Evolutionary conservation across 1,140 invertebrate genomes (phyloP), one percentile per base, ranked within the genome.

Genomic region (Lasaia peninsularis): DNA sequence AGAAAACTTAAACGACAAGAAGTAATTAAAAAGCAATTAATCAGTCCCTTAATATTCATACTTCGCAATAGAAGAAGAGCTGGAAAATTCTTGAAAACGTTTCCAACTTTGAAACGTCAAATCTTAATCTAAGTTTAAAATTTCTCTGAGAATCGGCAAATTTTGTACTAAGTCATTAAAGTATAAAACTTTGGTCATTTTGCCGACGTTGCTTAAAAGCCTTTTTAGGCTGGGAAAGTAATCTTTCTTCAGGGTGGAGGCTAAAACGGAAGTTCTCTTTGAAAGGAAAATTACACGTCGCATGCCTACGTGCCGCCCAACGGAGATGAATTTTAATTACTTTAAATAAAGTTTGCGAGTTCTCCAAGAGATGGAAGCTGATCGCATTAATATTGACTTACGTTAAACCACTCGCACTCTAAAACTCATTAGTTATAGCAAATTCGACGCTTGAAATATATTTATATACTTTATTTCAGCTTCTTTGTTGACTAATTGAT

Each of bases 81-180:
- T 62, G 67, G 70, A 68, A 82, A 79, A 75, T 73, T 83, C 70
- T 67, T 67, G 68, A 79, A 80, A 85, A 83, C 78, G 80, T 85
- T 75, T 78, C 72, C 67, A 73, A 78, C 71, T 81, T 83, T 83
- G 71, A 78, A 84, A 86, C 81, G 74, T 82, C 75, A 71, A 88
- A 86, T 86, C 83, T 86, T 86, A 88, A 88, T 88, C 86, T 88
- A 88, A 88, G 86, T 88, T 88, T 88, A 88, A 86, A 88, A 82
- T 86, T 88, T 88, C 76, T 86, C 73, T 69, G 81, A 73, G 77
- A 86, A 88, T 88, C 86, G 79, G 82, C 86, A 74, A 88, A 88
- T 87, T 88, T 88, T 85, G 80, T 81, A 88, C 86, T 88, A 88
- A 88, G 86, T 88, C 86, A 86, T 88, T 86, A 88, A 88, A 88